Evolutionary conservation across 2,888 invertebrate genomes (phyloP).

Genomic region (Ommatoiulus sabulosus): DNA sequence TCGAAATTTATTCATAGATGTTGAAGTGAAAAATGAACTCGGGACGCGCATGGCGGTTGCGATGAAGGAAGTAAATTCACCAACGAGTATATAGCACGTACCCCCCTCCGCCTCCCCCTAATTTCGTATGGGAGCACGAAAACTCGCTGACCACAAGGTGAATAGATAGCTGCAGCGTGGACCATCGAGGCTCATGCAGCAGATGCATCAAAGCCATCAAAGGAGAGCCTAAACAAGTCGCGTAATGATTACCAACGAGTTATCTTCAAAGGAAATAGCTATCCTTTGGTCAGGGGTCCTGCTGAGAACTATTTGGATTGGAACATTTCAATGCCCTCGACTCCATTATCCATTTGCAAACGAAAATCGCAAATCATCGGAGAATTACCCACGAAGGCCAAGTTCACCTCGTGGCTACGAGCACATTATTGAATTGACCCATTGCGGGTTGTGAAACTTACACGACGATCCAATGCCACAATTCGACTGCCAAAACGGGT

Average conservation of each 20-base stretch:
- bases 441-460: not conserved
- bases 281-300: constrained; percentile 13
- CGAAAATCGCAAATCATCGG: constrained; percentile 24
- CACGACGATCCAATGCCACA: constrained; percentile 9
- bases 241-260: constrained; percentile 34
- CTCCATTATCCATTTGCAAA: constrained; percentile 8
- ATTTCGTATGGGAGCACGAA: constrained; percentile 21
- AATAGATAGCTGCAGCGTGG: not conserved
- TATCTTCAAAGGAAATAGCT: constrained; percentile 34
- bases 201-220: constrained; percentile 14
- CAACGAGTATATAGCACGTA: not conserved
- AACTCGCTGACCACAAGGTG: not conserved
- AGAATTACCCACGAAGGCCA: constrained; percentile 27
- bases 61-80: not conserved
- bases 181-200: not conserved
- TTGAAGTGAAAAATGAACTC: not conserved
- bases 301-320: constrained; percentile 34
- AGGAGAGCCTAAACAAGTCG: constrained; percentile 34
- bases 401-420: constrained; percentile 27
- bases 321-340: constrained; percentile 28
- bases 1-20: constrained; percentile 7
- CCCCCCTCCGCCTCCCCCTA: constrained; percentile 23
- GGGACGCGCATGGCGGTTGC: not conserved
- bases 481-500: not conserved
- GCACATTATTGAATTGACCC: constrained; percentile 27